These are phyloP conservation scores for Ursus arctos DNA, from an alignment of 2,113 vertebrate species.

Conservation along the genomic window DNA sequence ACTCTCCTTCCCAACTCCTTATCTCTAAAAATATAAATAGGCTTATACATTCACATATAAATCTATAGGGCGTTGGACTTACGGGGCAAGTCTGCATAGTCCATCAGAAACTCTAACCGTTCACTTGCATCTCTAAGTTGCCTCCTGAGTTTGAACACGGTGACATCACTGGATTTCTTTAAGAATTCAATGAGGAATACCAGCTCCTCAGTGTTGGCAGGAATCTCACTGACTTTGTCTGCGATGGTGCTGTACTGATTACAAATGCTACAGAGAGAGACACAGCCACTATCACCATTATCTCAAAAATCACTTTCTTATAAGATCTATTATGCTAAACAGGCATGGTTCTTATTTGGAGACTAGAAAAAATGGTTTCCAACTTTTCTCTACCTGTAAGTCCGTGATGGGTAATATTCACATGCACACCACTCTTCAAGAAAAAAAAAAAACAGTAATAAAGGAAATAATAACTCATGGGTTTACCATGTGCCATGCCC, in stretches of 20 bases:
- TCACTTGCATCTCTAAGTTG: conserved; percentile 88
- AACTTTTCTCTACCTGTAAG: not conserved
- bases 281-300: not conserved
- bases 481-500: not conserved
- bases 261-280: conserved; percentile 90
- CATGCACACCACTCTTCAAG: not conserved
- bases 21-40: not conserved
- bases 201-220: conserved; percentile 91
- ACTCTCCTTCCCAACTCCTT: not conserved
- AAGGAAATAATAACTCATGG: not conserved
- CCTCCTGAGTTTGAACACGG: conserved; percentile 88
- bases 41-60: not conserved
- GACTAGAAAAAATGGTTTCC: not conserved
- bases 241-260: conserved; percentile 90
- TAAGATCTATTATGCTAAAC: not conserved
- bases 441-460: not conserved
- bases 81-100: conserved; percentile 92
- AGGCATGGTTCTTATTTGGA: not conserved
- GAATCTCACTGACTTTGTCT: conserved; percentile 87
- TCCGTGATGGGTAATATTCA: not conserved
- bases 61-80: conserved; percentile 44
- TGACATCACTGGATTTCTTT: conserved; percentile 90
- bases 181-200: conserved; percentile 89
- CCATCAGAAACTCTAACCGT: conserved; percentile 92
- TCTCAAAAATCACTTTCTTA: not conserved